Percentiles rank a stretch among this genome's conserved stretches.
These are phyloP conservation scores for Micromesistius poutassou DNA, from an alignment of 2,797 vertebrate genomes.

Conservation along the genomic window DNA sequence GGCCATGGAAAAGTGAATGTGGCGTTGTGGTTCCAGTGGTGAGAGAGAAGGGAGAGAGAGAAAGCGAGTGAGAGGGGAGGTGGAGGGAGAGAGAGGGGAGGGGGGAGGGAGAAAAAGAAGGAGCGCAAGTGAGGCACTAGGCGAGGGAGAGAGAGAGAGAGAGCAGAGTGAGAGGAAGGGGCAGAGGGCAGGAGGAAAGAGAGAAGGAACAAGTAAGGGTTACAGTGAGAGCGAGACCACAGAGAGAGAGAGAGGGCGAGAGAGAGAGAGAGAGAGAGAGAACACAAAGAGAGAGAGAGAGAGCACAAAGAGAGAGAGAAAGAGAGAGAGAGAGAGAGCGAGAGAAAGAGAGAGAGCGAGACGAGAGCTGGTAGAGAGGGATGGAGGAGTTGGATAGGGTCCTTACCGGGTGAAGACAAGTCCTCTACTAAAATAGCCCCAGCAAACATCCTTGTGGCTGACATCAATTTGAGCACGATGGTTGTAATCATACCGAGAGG, in stretches of 20 bases:
- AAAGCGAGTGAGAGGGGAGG: conserved; percentile 34
- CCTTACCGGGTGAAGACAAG: conserved; percentile 47
- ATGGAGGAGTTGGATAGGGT: conserved; percentile 33
- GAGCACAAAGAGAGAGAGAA: conserved; percentile 16
- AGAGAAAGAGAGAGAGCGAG: neutral
- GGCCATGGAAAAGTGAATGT: conserved; percentile 69
- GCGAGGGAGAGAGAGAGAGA: conserved; percentile 1
- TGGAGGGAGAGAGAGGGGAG: neutral
- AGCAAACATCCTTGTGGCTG: conserved; percentile 61
- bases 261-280: conserved; percentile 5
- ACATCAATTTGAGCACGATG: conserved; percentile 65
- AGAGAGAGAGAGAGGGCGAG: no score
- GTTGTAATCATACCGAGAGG: conserved; percentile 63
- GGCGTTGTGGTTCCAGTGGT: conserved; percentile 60
- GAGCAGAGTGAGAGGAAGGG: conserved; percentile 23
- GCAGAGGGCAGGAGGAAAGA: no score
- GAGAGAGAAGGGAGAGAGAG: conserved; percentile 41
- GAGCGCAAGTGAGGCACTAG: conserved; percentile 8
- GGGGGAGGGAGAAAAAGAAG: conserved; percentile 18
- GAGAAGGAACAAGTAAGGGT: conserved; percentile 33
- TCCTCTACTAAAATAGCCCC: conserved; percentile 61
- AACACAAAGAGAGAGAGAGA: neutral
- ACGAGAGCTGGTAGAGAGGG: conserved; percentile 17
- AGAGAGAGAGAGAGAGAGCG: neutral
- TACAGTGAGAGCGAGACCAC: neutral